Base-by-base conservation (phyloP, 1,140 invertebrate species). In the Epicauta chinensis region DNA sequence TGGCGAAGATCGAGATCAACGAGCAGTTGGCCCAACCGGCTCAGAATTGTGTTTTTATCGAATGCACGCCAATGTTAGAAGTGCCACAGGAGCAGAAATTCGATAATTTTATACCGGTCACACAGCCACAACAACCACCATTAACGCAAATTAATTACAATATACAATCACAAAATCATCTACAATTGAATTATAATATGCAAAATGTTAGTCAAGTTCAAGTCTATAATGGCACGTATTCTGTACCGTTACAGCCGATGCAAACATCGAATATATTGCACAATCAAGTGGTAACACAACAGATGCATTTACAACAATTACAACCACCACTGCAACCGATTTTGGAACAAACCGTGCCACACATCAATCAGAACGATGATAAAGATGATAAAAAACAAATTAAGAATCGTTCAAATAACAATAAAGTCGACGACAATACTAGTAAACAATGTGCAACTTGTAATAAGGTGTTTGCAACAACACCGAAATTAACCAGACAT, bases 401-500 rank as follows among this genome's bases (percentile, higher is more conserved):
- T 42, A 52, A 57, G 35, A 45, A 38, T 46, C 11, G 17, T 11
- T 7, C 11, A 12, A 60, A 61, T 62, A 12, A 55, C 53, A 34
- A 52, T 51, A 50, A 58, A 54, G 36, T 49, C 56, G 13, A 47
- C 35, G 30, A 63, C 54, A 44, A 35, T n/a, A 37, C 44, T 7
- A 57, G 55, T 40, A 67, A 63, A 51, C 71, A 75, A 44, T 81
- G 79, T 64, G 71, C 75, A 48, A 75, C 77, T 31, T 81, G 79
- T 58, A 74, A 74, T 56, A 80, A 80, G 62, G 66, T 73, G 34
- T 80, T 80, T 59, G 66, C 69, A 7, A 76, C 77, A 40, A 71
- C 74, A 54, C 73, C 75, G 30, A 80, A 80, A 66, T 67, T 79
- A 16, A 77, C 73, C 34, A 73, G 79, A 41, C 79, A 80, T 53